Base-by-base conservation (phyloP, 2,797 vertebrate species). In the Momotus momota region DNA sequence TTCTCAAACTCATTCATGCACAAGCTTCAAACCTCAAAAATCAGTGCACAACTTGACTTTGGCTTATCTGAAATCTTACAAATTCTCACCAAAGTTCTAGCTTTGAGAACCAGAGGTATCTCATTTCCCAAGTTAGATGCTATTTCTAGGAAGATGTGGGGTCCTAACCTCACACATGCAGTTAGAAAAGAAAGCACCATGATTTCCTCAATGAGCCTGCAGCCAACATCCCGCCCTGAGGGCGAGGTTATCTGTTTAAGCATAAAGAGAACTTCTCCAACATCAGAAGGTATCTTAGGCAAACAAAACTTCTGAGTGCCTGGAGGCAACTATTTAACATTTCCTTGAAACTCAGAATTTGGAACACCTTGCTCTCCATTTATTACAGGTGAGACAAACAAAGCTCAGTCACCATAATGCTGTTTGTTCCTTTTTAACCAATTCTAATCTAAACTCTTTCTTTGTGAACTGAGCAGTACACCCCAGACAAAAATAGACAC, bases 301-400 rank as follows among this genome's bases (percentile, higher is more conserved):
- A 57, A 92, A 49, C 13, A 69, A 54, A 84, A 57, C 6, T 20
- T 20, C 77, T 2, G 19, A 75, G 96, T 93, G 93, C 82, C 87
- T 91, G 87, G 74, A 94, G 60, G 52, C 82, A 96, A 90, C 79
- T 92, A 86, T 92, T 95, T 61, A 94, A 84, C 54, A 79, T 83
- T 86, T 90, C 71, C 67, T 92, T 96, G 91, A 83, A 96, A 96
- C 49, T 73, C 62, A 46, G 14, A 9, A 64, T 41, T 88, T 90
- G 70, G 61, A 96, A 90, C 70, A 86, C 31, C 92, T 94, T 82
- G 83, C 80, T 88, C 79, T 88, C 46, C 38, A 80, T 79, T 94
- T 86, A 61, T 73, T 86, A 65, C 22, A 90, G 81, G 92, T 31
- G 18, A 94, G 92, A 97, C 86, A 83, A 88, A 78, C 70, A 66